Conservation (phyloP, 2,113 vertebrate genomes). For the Varanus komodoensis region DNA sequence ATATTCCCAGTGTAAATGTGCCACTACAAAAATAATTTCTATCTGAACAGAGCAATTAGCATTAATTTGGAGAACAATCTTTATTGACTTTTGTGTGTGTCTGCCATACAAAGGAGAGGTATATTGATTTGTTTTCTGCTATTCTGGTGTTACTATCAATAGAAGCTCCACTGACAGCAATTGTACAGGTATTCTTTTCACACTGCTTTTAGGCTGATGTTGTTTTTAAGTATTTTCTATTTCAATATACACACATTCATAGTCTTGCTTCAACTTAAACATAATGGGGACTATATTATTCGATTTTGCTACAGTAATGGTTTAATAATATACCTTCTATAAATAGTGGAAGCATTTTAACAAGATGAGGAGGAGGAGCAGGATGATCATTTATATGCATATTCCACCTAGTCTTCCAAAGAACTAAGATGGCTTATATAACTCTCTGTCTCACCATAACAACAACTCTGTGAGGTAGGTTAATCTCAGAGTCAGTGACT, state of each 20-base stretch:
- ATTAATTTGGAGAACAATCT: slow-evolving; percentile 36
- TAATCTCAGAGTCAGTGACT: no score
- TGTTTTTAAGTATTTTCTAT: not conserved
- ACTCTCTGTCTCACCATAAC: no score
- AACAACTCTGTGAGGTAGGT: no score
- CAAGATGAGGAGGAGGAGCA: not conserved
- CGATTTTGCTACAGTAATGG: not conserved
- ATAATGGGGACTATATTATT: not conserved
- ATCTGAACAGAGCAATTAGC: slow-evolving; percentile 28
- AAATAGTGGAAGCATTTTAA: not conserved
- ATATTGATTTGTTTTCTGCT: slow-evolving; percentile 49
- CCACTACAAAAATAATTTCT: not conserved
- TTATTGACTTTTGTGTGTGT: slow-evolving; percentile 27
- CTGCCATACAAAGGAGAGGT: slow-evolving; percentile 43
- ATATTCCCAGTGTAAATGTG: slow-evolving; percentile 33
- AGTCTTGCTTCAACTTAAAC: not conserved
- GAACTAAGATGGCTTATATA: no score
- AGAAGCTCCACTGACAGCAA: slow-evolving; percentile 24
- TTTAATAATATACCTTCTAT: not conserved
- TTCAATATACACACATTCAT: not conserved
- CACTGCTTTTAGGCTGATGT: not conserved
- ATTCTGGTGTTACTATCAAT: slow-evolving; percentile 16
- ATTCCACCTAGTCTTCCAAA: no score
- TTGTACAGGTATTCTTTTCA: not conserved
- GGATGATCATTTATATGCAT: no score